phyloP scores from a whole-genome alignment of 2,113 vertebrate species.

The Acrocephalus kingi region DNA sequence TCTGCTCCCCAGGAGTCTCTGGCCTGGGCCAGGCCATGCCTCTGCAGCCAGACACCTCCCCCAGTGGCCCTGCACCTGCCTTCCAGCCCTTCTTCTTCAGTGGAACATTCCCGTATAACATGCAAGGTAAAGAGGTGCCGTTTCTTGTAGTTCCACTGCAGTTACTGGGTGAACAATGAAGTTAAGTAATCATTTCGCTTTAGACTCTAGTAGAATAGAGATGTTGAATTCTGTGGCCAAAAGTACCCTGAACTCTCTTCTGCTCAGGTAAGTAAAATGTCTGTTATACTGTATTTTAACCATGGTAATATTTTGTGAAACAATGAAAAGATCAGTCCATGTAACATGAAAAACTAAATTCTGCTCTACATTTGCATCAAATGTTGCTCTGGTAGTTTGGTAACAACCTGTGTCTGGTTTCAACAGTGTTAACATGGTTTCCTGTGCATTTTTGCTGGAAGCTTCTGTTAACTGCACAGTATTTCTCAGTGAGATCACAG shows the following conservation, averaged over 20 bases:
- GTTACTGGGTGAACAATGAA: background rate
- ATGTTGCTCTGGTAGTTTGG: background rate
- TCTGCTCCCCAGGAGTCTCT: background rate
- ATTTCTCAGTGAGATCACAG: background rate
- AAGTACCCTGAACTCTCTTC: background rate
- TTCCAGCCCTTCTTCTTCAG: conserved; percentile 89
- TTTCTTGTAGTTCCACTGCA: fast-evolving
- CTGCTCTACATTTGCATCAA: background rate
- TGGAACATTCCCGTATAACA: conserved; percentile 81
- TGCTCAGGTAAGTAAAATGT: background rate
- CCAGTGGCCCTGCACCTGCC: conserved; percentile 59
- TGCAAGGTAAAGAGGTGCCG: conserved; percentile 75
- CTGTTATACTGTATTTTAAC: background rate
- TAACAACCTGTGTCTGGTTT: background rate
- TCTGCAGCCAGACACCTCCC: conserved; percentile 50
- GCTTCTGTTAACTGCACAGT: background rate
- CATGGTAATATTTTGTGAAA: background rate
- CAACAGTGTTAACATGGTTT: background rate
- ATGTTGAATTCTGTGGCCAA: background rate
- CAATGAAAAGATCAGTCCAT: background rate
- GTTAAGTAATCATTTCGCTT: background rate
- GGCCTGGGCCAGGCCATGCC: background rate
- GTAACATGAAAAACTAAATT: background rate
- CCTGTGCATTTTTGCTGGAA: background rate
- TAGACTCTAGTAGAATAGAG: background rate